Evolutionary conservation across 2,113 vertebrate genomes (phyloP).

Genomic region (Neotoma lepida): DNA sequence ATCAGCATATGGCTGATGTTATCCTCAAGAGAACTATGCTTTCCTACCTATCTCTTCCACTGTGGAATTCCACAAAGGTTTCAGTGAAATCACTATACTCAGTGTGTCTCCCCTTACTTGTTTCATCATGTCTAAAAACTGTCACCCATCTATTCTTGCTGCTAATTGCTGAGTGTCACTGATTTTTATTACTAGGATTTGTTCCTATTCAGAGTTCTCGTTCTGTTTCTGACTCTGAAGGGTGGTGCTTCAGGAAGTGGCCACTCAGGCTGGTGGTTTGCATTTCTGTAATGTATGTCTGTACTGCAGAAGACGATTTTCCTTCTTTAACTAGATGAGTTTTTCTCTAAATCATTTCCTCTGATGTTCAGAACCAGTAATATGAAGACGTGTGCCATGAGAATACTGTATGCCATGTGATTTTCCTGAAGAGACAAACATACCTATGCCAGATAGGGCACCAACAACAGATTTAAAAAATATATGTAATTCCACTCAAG

Average conservation of each 20-base stretch:
- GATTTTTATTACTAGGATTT: constrained; percentile 20
- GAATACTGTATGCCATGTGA: background rate
- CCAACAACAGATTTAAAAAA: background rate
- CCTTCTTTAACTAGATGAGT: background rate
- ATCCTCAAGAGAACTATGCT: constrained; percentile 1
- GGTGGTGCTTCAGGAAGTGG: background rate
- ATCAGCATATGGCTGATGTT: background rate
- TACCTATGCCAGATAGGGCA: background rate
- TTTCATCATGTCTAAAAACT: constrained; percentile 3
- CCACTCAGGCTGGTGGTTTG: background rate
- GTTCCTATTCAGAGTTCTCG: background rate
- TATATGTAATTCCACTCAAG: background rate
- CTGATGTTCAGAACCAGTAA: background rate
- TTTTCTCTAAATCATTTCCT: background rate
- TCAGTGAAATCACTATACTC: background rate
- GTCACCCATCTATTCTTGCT: constrained; percentile 35
- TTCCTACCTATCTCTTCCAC: background rate
- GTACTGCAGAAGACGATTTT: background rate
- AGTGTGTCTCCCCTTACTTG: background rate
- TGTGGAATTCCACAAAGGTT: background rate
- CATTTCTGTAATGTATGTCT: background rate
- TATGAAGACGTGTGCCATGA: background rate
- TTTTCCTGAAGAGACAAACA: background rate
- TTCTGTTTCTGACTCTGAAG: constrained; percentile 21
- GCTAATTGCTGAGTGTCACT: background rate